Percentiles rank a stretch among this genome's conserved stretches.
Conservation (phyloP, 2,888 invertebrate species). For the Sericinus montela region DNA sequence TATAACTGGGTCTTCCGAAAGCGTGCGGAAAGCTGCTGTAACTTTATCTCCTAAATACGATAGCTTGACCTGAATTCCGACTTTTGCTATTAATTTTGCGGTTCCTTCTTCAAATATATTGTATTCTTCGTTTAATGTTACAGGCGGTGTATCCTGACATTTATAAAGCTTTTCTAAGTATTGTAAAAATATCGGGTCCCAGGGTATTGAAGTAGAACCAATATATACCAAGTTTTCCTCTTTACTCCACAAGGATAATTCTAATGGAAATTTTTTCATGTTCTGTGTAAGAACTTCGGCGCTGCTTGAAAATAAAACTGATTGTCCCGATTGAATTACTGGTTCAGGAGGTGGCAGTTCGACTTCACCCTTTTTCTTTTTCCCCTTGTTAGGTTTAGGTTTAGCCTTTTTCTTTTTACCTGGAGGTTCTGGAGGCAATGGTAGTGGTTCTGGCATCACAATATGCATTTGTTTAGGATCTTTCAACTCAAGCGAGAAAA, state of each 20-base stretch:
- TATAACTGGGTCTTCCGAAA: slow-evolving; percentile 58
- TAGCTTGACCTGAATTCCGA: slow-evolving; percentile 62
- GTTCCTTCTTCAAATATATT: slow-evolving; percentile 69
- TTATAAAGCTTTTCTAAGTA: slow-evolving; percentile 50
- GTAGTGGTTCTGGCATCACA: slow-evolving; percentile 64
- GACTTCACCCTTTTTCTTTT: slow-evolving; percentile 51
- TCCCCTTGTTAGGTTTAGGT: slow-evolving; percentile 38
- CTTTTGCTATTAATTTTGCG: slow-evolving; percentile 59
- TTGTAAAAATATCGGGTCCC: slow-evolving; percentile 54
- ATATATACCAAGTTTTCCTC: slow-evolving; percentile 57
- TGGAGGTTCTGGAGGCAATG: slow-evolving; percentile 56
- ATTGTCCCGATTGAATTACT: slow-evolving; percentile 64
- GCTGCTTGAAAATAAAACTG: slow-evolving; percentile 60
- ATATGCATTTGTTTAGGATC: slow-evolving; percentile 71
- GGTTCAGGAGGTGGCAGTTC: slow-evolving; percentile 57
- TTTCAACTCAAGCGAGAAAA: slow-evolving; percentile 65
- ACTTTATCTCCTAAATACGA: slow-evolving; percentile 55
- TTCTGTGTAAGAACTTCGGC: slow-evolving; percentile 58
- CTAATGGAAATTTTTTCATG: slow-evolving; percentile 57
- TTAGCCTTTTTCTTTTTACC: slow-evolving; percentile 46
- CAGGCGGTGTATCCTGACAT: slow-evolving; percentile 39
- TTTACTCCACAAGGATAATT: slow-evolving; percentile 64
- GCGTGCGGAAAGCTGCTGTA: slow-evolving; percentile 59
- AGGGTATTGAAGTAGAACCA: slow-evolving; percentile 51
- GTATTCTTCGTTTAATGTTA: slow-evolving; percentile 56